phyloP scores from a whole-genome alignment of 2,797 vertebrate species.

The Alca torda region DNA sequence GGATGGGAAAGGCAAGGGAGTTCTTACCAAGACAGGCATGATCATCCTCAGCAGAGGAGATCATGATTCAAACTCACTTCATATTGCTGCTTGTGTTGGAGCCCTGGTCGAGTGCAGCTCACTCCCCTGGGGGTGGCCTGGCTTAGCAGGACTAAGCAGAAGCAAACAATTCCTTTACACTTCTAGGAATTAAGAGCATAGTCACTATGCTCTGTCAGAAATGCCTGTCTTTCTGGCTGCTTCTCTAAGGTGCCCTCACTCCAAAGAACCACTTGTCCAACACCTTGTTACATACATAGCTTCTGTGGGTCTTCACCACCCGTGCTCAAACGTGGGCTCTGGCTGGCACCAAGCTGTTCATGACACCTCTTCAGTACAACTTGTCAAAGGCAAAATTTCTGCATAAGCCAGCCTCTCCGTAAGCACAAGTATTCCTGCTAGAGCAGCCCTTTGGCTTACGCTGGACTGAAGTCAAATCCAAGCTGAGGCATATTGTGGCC shows the following conservation, averaged over 20 bases:
- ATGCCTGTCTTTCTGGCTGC: not conserved
- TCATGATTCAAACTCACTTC: not conserved
- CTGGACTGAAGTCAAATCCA: not conserved
- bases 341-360: not conserved
- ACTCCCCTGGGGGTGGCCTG: not conserved
- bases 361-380: not conserved
- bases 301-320: not conserved
- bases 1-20: not conserved
- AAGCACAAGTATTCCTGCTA: not conserved
- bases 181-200: not conserved
- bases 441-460: not conserved
- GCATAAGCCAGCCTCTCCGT: not conserved
- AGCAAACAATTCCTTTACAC: not conserved
- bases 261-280: not conserved
- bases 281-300: not conserved
- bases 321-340: not conserved
- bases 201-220: not conserved
- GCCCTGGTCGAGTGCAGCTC: not conserved
- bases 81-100: not conserved
- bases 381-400: not conserved
- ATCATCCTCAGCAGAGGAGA: not conserved
- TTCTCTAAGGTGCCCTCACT: not conserved
- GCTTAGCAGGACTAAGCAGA: not conserved
- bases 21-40: not conserved
- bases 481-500: rapidly evolving